phyloP scores from a whole-genome alignment of 2,888 invertebrate genomes.

The Argyresthia albistria region DNA sequence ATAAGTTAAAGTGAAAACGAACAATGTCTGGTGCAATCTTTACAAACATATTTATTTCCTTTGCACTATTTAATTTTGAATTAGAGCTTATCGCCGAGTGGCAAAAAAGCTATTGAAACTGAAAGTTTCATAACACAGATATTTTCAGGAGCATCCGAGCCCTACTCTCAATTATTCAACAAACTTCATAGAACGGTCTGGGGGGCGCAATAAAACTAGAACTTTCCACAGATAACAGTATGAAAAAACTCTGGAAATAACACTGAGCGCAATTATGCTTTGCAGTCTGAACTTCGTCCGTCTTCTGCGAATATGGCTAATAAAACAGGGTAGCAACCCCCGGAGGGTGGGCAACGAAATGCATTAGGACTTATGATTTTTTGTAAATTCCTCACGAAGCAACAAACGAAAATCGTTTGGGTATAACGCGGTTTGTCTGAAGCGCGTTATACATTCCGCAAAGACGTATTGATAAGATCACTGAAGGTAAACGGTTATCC shows the following conservation, averaged over 20 bases:
- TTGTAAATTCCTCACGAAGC: background rate
- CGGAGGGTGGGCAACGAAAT: background rate
- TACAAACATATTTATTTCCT: too few species aligned
- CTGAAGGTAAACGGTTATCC: conserved; percentile 19
- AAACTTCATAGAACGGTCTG: background rate
- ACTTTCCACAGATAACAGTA: background rate
- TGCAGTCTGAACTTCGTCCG: background rate
- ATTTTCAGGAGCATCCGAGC: too few species aligned
- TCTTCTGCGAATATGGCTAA: background rate
- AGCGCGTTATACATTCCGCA: conserved; percentile 4
- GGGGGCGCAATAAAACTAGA: background rate
- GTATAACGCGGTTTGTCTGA: background rate
- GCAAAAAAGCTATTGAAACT: too few species aligned
- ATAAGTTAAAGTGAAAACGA: too few species aligned
- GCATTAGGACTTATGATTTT: conserved; percentile 5
- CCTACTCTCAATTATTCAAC: background rate
- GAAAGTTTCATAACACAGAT: too few species aligned
- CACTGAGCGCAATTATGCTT: conserved; percentile 3
- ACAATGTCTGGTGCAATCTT: too few species aligned
- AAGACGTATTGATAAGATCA: conserved; percentile 13
- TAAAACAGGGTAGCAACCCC: conserved; percentile 1
- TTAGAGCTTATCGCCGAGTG: too few species aligned
- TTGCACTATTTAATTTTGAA: too few species aligned
- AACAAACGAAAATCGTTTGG: conserved; percentile 3
- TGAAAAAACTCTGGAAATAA: conserved; percentile 2